phyloP scores from a whole-genome alignment of 2,888 invertebrate species.

The Biston stratarius region DNA sequence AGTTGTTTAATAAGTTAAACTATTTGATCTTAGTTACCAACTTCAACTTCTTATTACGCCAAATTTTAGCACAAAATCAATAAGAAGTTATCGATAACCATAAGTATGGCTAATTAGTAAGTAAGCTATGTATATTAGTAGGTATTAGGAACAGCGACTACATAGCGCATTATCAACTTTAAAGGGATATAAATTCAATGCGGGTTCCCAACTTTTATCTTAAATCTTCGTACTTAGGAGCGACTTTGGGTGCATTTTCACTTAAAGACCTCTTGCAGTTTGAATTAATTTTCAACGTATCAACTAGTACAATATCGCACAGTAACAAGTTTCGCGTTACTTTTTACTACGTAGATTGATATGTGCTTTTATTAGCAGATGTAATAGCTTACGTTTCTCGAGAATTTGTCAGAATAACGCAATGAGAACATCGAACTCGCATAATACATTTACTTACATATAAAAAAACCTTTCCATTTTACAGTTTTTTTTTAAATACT shows the following conservation, averaged over 20 bases:
- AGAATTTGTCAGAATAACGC: too few relatives aligned
- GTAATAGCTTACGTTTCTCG: too few relatives aligned
- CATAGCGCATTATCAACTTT: constrained; percentile 21
- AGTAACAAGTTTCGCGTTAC: not conserved
- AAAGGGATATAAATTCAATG: constrained; percentile 29
- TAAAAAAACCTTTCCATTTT: too few relatives aligned
- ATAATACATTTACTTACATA: too few relatives aligned
- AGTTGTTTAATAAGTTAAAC: too few relatives aligned
- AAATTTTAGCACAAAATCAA: too few relatives aligned
- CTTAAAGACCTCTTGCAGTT: constrained; percentile 15
- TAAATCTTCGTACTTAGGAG: constrained; percentile 23
- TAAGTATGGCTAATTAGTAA: not conserved
- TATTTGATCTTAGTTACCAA: too few relatives aligned
- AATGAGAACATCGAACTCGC: too few relatives aligned
- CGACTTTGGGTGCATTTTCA: constrained; percentile 24
- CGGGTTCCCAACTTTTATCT: constrained; percentile 30
- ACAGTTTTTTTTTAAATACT: too few relatives aligned
- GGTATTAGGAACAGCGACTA: constrained; percentile 15
- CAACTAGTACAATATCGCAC: not conserved
- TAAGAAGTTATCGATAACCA: too few relatives aligned
- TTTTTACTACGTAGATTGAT: not conserved
- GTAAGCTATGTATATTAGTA: constrained; percentile 22
- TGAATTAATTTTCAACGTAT: not conserved
- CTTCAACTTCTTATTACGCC: too few relatives aligned
- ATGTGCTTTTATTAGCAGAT: too few relatives aligned